A percentile compares a stretch with the other conserved stretches of the same genome.
Conservation (phyloP, 2,113 vertebrate species). For the Aythya baeri region DNA sequence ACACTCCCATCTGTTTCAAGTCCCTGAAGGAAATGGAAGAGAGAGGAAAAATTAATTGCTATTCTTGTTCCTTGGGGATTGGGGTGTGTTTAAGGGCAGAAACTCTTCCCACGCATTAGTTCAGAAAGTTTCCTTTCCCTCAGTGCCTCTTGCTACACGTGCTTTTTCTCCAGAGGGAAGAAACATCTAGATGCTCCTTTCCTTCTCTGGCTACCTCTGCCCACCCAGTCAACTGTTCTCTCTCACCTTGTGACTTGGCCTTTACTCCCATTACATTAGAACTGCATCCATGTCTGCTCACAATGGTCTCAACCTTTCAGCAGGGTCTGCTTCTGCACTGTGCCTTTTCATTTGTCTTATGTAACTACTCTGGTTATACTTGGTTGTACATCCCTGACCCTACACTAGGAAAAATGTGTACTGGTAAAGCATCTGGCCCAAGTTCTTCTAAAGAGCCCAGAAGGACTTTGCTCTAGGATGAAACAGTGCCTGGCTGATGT, state of each 20-base stretch:
- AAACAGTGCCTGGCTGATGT: not conserved
- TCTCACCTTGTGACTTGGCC: not conserved
- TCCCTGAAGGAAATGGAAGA: slow-evolving; percentile 63
- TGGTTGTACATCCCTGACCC: not conserved
- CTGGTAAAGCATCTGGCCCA: not conserved
- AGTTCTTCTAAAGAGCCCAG: not conserved
- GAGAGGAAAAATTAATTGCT: not conserved
- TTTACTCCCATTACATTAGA: not conserved
- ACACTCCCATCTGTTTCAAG: slow-evolving; percentile 82
- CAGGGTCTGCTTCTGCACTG: not conserved
- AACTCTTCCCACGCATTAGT: not conserved
- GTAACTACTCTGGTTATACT: not conserved
- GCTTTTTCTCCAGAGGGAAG: not conserved
- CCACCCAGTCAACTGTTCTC: not conserved
- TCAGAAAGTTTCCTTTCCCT: not conserved
- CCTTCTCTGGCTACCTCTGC: not conserved
- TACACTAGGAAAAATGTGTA: not conserved
- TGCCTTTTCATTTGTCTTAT: not conserved
- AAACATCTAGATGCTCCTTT: not conserved
- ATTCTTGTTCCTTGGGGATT: not conserved
- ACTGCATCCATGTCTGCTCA: not conserved
- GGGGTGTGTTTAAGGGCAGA: not conserved
- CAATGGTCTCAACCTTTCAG: not conserved
- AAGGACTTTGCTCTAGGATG: not conserved
- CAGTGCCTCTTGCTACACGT: not conserved